Evolutionary conservation across 2,888 invertebrate species (phyloP).

Genomic region (Drosophila nr. perissopoda): DNA sequence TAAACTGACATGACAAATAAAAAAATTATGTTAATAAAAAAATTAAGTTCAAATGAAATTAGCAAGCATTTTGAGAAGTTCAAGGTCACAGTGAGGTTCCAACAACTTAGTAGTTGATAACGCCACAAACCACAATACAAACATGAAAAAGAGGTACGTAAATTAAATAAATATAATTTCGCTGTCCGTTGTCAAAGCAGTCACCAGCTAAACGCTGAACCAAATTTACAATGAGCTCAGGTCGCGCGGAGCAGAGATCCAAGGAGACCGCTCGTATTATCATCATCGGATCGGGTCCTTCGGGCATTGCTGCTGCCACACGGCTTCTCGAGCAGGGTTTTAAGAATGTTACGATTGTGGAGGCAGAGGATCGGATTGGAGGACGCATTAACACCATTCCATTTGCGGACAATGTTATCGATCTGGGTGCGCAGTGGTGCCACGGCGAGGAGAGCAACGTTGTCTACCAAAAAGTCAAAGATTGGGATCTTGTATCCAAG

Average conservation of each 20-base stretch:
- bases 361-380: slow-evolving; percentile 88
- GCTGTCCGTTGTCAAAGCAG: background rate
- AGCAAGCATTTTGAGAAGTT: background rate
- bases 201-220: slow-evolving; percentile 5
- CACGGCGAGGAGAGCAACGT: slow-evolving; percentile 87
- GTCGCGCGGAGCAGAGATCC: slow-evolving; percentile 7
- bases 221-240: slow-evolving; percentile 29
- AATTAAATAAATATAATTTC: slow-evolving; percentile 14
- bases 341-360: slow-evolving; percentile 86
- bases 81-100: slow-evolving; percentile 1
- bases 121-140: slow-evolving; percentile 21
- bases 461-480: slow-evolving; percentile 86
- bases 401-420: slow-evolving; percentile 87
- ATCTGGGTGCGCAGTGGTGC: slow-evolving; percentile 92
- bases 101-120: slow-evolving; percentile 20
- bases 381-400: slow-evolving; percentile 87
- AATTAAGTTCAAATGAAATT: background rate
- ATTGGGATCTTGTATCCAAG: slow-evolving; percentile 70
- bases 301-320: slow-evolving; percentile 84
- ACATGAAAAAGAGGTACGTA: background rate
- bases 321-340: slow-evolving; percentile 84
- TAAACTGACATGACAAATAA: background rate
- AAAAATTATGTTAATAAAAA: too few relatives aligned
- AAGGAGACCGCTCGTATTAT: slow-evolving; percentile 77
- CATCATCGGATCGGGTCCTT: slow-evolving; percentile 83